Evolutionary conservation across 2,888 invertebrate genomes (phyloP).

Genomic region (Meiosimyza platycephala): DNA sequence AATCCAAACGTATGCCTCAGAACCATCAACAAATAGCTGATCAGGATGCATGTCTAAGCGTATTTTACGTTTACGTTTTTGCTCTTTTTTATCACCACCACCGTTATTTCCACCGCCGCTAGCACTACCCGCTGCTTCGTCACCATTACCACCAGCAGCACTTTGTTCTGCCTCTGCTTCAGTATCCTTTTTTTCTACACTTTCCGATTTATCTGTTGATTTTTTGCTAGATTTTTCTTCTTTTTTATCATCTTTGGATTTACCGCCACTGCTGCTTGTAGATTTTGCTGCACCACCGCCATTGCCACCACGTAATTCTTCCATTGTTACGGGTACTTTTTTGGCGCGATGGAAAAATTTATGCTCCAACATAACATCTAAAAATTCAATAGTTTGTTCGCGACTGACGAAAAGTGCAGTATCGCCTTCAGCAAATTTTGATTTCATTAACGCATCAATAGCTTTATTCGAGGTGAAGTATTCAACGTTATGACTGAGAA

Average conservation of each 20-base stretch:
- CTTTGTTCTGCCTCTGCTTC: constrained; percentile 50
- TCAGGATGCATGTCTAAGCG: constrained; percentile 97
- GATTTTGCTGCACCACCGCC: constrained; percentile 63
- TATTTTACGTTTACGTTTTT: constrained; percentile 87
- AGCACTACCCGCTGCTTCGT: constrained; percentile 38
- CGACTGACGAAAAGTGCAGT: constrained; percentile 84
- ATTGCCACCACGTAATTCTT: constrained; percentile 55
- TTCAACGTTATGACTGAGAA: constrained; percentile 95
- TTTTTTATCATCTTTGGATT: constrained; percentile 41
- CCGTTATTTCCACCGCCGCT: constrained; percentile 38
- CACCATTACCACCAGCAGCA: constrained; percentile 48
- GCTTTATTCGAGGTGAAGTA: constrained; percentile 94
- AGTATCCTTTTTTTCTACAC: constrained; percentile 54
- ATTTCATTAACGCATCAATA: constrained; percentile 90
- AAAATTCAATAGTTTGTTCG: constrained; percentile 81
- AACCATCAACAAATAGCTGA: constrained; percentile 92
- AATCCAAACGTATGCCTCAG: constrained; percentile 98
- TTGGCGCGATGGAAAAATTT: constrained; percentile 96
- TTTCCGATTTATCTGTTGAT: constrained; percentile 26
- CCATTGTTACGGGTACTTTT: constrained; percentile 74
- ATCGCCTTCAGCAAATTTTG: constrained; percentile 86
- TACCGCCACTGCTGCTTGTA: constrained; percentile 45
- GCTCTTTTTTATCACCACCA: constrained; percentile 60
- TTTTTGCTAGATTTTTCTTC: constrained; percentile 41
- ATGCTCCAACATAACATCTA: constrained; percentile 88